Base-by-base conservation (phyloP, 2,888 invertebrate genomes). In the Lasioglossum pauxillum region DNA sequence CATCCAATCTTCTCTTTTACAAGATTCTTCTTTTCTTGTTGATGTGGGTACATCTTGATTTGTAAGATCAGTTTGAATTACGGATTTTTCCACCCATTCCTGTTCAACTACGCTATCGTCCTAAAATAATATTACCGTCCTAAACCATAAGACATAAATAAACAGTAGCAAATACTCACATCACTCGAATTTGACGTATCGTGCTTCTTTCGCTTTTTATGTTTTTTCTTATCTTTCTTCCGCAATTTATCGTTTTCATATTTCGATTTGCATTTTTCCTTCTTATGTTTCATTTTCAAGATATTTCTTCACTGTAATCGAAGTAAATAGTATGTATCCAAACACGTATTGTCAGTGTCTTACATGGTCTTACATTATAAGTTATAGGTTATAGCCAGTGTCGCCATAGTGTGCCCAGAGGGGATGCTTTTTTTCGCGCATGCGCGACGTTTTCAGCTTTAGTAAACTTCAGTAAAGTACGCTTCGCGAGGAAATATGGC, bases 1-100 rank as follows among this genome's bases (percentile, higher is more conserved):
- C 98, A 98, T 98, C 98, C 98, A 98, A 92, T 97, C 97, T 76
- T 98, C 98, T 81, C 97, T 96, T 76, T 92, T 90, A 19, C 87
- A 75, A 7, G 85, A 76, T 79, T 90, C 89, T 71, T 86, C 71
- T 57, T 93, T 92, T 76, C 93, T 92, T 73, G 92, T 92, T 14
- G 60, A 27, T 16, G 53, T 69, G 41, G 77, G 0, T 75, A n/a
- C 10, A 81, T 84, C 78, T 88, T 76, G 49, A 64, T 49, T 44
- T 14, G 69, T 14, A 5, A 16, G 27, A 10, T 12, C 19, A 77
- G 57, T 44, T 38, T 78, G 16, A 16, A 53, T 69, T 77, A 75
- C 60, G n/a, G 79, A 83, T 90, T 96, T 96, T 94, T 97, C 97
- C 10, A 97, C 96, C 97, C 97, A 97, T 87, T 96, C 96, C 72